phyloP scores from a whole-genome alignment of 2,888 invertebrate species.

The Chloromyia formosa region DNA sequence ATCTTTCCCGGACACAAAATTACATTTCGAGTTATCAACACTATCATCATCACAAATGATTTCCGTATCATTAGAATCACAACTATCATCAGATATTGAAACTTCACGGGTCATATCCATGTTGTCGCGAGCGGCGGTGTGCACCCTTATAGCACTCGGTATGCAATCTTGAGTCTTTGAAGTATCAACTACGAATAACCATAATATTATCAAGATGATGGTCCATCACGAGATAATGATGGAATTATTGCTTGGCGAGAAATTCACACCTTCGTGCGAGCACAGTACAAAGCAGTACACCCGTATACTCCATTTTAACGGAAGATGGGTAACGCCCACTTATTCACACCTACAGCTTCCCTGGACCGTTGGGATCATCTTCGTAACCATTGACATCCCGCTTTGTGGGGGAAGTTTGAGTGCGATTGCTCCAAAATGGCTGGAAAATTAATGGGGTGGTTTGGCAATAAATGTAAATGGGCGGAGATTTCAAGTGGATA shows the following conservation, averaged over 20 bases:
- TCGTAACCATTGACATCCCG: too few species aligned
- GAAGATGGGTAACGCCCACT: slow-evolving; percentile 24
- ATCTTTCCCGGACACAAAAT: neutral
- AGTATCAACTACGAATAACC: slow-evolving; percentile 14
- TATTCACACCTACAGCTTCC: slow-evolving; percentile 36
- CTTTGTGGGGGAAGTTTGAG: too few species aligned
- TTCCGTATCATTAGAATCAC: slow-evolving; percentile 50
- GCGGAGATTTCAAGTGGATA: neutral
- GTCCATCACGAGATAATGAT: slow-evolving; percentile 16
- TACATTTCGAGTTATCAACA: slow-evolving; percentile 3
- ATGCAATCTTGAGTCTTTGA: neutral
- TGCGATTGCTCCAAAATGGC: slow-evolving; percentile 39
- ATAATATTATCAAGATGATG: neutral
- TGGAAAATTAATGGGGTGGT: slow-evolving; percentile 28
- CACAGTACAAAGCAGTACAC: neutral
- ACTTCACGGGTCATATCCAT: slow-evolving; percentile 37
- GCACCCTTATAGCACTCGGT: neutral
- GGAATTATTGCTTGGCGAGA: neutral
- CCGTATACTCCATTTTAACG: slow-evolving; percentile 7
- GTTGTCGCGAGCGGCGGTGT: neutral
- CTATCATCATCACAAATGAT: slow-evolving; percentile 52
- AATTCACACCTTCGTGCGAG: slow-evolving; percentile 33
- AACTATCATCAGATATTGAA: slow-evolving; percentile 45
- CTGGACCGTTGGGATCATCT: slow-evolving; percentile 32
- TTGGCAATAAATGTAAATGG: neutral